Evolutionary conservation across 2,888 invertebrate species (phyloP).

Genomic region (Emmelina monodactyla): DNA sequence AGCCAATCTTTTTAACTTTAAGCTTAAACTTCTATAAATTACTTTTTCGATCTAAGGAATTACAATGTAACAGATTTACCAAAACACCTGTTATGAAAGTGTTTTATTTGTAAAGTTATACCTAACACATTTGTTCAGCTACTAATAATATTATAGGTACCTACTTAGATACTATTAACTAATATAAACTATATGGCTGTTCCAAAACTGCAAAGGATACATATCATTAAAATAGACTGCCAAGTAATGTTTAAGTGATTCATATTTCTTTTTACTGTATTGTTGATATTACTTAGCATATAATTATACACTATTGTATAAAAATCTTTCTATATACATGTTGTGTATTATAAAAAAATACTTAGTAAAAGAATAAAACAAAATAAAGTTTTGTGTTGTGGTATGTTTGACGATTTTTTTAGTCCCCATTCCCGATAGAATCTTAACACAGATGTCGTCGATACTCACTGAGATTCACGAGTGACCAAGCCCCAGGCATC

Average conservation of each 20-base stretch:
- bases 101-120: too few species aligned
- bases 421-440: too few species aligned
- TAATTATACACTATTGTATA: constrained; percentile 66
- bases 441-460: too few species aligned
- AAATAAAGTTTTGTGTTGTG: constrained; percentile 63
- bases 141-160: constrained; percentile 1
- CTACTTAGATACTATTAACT: constrained; percentile 10
- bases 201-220: constrained; percentile 64
- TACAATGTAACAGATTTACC: too few species aligned
- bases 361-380: constrained; percentile 38
- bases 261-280: constrained; percentile 60
- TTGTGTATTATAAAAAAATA: constrained; percentile 62
- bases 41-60: too few species aligned
- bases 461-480: too few species aligned
- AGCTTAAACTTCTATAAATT: too few species aligned
- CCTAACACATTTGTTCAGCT: too few species aligned
- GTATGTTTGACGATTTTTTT: constrained; percentile 22
- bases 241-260: constrained; percentile 49
- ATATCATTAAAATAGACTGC: constrained; percentile 66
- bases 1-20: too few species aligned
- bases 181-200: constrained; percentile 39
- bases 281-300: constrained; percentile 51
- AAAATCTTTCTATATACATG: constrained; percentile 67
- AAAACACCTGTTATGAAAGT: too few species aligned
- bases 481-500: too few species aligned